A percentile compares a stretch with the other conserved stretches of the same genome.
Evolutionary conservation across 2,113 vertebrate species (phyloP).

Genomic region (Nibea coibor): DNA sequence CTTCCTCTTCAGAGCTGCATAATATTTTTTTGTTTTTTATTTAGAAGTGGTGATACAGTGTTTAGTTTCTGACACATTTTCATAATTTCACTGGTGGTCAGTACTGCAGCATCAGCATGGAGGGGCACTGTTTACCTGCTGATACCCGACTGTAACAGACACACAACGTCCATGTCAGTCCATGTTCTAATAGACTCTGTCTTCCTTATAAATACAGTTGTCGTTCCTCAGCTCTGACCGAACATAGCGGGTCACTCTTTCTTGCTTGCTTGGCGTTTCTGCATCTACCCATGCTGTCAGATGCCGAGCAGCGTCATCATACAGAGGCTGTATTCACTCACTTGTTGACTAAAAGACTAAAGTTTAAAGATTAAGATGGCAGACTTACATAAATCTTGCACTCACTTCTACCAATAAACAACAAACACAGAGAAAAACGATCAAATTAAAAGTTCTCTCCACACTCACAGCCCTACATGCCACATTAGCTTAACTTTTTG

Average conservation of each 20-base stretch:
- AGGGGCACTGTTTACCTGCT: not conserved
- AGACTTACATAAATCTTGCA: no score
- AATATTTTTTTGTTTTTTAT: not conserved
- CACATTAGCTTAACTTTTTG: no score
- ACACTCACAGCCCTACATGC: no score
- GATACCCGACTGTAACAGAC: not conserved
- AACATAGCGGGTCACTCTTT: no score
- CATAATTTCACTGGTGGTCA: not conserved
- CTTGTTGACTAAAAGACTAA: not conserved
- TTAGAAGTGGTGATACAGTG: not conserved
- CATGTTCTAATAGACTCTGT: not conserved
- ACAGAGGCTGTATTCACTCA: not conserved
- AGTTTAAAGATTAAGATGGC: not conserved
- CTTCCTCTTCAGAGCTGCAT: constrained; percentile 54
- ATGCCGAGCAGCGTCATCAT: not conserved
- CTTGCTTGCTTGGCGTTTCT: not conserved
- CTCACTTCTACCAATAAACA: no score
- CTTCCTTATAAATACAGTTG: not conserved
- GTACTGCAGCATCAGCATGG: not conserved
- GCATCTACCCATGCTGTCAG: not conserved
- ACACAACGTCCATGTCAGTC: not conserved
- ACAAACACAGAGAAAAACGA: no score
- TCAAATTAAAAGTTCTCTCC: no score
- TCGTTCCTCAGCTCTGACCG: not conserved
- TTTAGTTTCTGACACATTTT: not conserved